phyloP scores from a whole-genome alignment of 2,888 invertebrate species.

The Pherbina coryleti region DNA sequence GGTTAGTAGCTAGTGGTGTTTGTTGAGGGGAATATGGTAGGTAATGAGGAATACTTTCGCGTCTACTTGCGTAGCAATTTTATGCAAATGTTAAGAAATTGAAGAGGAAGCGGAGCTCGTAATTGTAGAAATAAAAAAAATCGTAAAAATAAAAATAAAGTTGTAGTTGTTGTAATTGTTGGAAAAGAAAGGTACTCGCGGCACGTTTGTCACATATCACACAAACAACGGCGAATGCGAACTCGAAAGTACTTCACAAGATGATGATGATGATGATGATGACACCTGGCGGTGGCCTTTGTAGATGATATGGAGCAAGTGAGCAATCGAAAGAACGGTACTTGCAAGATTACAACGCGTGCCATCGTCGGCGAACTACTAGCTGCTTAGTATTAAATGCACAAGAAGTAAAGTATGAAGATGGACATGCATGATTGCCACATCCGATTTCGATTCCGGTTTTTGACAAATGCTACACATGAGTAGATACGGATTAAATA shows the following conservation, averaged over 20 bases:
- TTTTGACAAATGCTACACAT: conserved; percentile 47
- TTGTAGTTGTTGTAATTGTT: not conserved
- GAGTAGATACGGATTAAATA: too few species aligned
- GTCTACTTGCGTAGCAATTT: not conserved
- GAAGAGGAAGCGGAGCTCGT: not conserved
- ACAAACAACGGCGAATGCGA: not conserved
- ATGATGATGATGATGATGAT: not conserved
- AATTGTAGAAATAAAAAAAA: conserved; percentile 9
- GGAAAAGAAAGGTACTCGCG: conserved; percentile 2
- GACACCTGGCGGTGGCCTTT: conserved; percentile 21
- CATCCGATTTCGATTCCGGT: conserved; percentile 58
- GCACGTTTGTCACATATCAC: conserved; percentile 20
- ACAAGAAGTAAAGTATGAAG: conserved; percentile 23
- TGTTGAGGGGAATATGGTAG: not conserved
- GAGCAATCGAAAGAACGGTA: conserved; percentile 42
- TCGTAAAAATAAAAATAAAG: conserved; percentile 35
- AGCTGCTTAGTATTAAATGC: not conserved
- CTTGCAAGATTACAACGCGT: conserved; percentile 51
- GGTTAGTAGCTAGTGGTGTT: not conserved
- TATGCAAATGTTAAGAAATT: conserved; percentile 19
- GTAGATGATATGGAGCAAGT: not conserved
- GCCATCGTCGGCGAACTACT: conserved; percentile 43
- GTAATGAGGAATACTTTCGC: conserved; percentile 6
- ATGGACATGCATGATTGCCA: conserved; percentile 61
- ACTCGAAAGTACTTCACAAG: not conserved